phyloP scores from a whole-genome alignment of 2,888 invertebrate genomes.

The Pyralis farinalis region DNA sequence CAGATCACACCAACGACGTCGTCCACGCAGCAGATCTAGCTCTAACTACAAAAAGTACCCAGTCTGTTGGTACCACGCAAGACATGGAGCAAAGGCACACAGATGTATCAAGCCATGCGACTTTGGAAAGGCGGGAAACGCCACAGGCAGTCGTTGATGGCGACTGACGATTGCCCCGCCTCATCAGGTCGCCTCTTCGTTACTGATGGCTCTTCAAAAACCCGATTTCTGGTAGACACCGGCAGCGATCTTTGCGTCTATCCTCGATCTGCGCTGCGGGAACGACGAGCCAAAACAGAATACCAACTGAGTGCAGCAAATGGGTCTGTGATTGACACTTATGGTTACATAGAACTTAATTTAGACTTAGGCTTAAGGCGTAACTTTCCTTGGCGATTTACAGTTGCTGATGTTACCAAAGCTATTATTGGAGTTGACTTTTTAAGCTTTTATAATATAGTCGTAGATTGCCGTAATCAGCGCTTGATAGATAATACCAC shows the following conservation, averaged over 20 bases:
- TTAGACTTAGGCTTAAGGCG: slow-evolving; percentile 26
- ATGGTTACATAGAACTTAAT: slow-evolving; percentile 18
- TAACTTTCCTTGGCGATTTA: slow-evolving; percentile 23
- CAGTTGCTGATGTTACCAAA: slow-evolving; percentile 28
- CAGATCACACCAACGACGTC: neutral
- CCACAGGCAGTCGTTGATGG: slow-evolving; percentile 15
- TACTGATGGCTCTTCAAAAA: slow-evolving; percentile 19
- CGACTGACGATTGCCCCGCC: slow-evolving; percentile 10
- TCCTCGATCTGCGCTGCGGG: slow-evolving; percentile 9
- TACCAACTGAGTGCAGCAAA: slow-evolving; percentile 24
- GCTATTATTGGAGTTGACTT: no score
- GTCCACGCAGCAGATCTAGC: slow-evolving; percentile 7
- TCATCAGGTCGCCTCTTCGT: slow-evolving; percentile 19
- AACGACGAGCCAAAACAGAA: slow-evolving; percentile 12
- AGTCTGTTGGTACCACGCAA: slow-evolving; percentile 21
- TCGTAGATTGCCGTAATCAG: slow-evolving; percentile 11
- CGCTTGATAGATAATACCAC: slow-evolving; percentile 9
- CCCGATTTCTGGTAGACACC: slow-evolving; percentile 20
- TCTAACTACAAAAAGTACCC: slow-evolving; percentile 11
- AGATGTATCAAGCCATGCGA: slow-evolving; percentile 15
- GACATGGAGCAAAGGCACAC: slow-evolving; percentile 8
- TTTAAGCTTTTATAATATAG: slow-evolving; percentile 5
- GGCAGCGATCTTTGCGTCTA: slow-evolving; percentile 15
- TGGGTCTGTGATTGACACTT: slow-evolving; percentile 22
- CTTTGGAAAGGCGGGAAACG: slow-evolving; percentile 16